These are phyloP conservation scores for Origma solitaria DNA, from an alignment of 2,113 vertebrate genomes.

Conservation along the genomic window DNA sequence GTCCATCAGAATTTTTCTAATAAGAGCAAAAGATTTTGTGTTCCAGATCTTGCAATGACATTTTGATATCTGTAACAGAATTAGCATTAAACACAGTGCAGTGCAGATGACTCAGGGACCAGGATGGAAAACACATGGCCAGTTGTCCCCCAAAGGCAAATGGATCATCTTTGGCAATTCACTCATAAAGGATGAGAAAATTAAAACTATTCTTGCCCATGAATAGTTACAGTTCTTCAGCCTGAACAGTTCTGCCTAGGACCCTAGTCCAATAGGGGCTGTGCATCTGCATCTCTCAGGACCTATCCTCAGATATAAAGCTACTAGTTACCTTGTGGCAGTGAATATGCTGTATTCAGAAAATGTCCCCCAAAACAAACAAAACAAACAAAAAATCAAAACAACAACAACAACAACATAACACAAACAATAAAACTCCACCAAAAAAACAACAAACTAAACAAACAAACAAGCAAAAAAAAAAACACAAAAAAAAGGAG, in stretches of 20 bases:
- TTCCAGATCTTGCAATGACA: neutral
- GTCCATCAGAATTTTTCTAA: neutral
- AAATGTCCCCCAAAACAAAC: neutral
- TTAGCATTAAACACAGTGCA: neutral
- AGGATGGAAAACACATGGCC: neutral
- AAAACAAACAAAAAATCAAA: too few relatives aligned
- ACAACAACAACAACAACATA: too few relatives aligned
- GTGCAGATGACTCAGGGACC: neutral
- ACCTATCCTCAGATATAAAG: neutral
- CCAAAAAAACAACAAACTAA: too few relatives aligned
- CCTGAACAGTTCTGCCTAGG: neutral
- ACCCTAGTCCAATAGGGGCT: neutral
- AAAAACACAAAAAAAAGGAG: neutral
- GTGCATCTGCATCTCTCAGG: neutral
- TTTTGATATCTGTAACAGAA: neutral
- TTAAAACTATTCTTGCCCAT: neutral
- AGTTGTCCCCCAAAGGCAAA: neutral
- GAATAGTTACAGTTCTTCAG: neutral
- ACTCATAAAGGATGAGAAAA: neutral
- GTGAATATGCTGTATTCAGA: neutral
- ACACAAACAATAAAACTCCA: too few relatives aligned
- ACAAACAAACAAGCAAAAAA: too few relatives aligned
- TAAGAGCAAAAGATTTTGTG: neutral
- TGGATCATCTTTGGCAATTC: neutral
- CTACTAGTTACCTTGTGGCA: neutral